Percentiles rank a stretch among this genome's conserved stretches.
Evolutionary conservation across 2,113 vertebrate genomes (phyloP).

Genomic region (Ascaphus truei): DNA sequence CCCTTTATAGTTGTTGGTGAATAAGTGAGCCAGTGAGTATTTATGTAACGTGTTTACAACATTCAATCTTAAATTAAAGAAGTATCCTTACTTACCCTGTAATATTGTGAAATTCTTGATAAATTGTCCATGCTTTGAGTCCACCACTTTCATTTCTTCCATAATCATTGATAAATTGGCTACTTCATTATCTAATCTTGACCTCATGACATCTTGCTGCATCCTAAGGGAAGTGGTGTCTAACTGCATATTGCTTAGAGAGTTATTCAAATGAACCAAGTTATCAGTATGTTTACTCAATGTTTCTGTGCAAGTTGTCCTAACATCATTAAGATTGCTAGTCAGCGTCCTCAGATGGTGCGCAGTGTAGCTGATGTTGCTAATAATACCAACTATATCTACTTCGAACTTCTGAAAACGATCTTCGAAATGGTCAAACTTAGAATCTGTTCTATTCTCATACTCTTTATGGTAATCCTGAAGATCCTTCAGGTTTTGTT

Average conservation of each 20-base stretch:
- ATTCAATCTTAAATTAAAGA: too few species aligned
- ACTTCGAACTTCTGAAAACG: conserved; percentile 79
- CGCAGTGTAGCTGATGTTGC: conserved; percentile 88
- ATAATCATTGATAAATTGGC: conserved; percentile 85
- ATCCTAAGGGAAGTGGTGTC: conserved; percentile 72
- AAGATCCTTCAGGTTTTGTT: conserved; percentile 83
- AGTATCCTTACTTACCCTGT: conserved; percentile 67
- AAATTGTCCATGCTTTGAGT: conserved; percentile 90
- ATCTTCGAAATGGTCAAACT: conserved; percentile 77
- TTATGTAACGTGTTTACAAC: too few species aligned
- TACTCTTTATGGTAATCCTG: conserved; percentile 80
- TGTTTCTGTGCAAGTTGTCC: conserved; percentile 81
- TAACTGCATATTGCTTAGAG: conserved; percentile 69
- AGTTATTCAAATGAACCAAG: conserved; percentile 77
- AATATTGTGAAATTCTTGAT: conserved; percentile 96
- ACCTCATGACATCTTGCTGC: conserved; percentile 83
- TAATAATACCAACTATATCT: conserved; percentile 80
- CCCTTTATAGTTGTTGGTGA: too few species aligned
- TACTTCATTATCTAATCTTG: conserved; percentile 86
- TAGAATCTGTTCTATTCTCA: conserved; percentile 73
- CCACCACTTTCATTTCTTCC: conserved; percentile 97
- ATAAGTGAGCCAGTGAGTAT: too few species aligned
- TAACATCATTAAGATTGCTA: conserved; percentile 78
- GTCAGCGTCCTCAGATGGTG: conserved; percentile 86
- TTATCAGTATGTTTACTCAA: conserved; percentile 83